phyloP scores from a whole-genome alignment of 2,797 vertebrate genomes.

The Crossoptilon crossoptilon region DNA sequence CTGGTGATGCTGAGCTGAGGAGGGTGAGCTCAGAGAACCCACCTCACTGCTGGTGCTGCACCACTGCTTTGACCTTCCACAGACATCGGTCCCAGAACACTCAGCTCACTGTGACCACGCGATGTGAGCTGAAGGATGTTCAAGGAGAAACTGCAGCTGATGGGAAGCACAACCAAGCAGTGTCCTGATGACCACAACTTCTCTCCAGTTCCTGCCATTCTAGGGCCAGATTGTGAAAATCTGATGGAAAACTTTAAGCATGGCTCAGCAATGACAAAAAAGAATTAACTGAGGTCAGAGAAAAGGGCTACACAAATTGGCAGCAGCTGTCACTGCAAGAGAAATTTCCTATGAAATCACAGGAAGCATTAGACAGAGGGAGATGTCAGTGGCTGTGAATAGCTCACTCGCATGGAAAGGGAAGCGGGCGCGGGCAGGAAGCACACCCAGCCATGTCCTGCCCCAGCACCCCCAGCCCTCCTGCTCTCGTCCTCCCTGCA shows the following conservation, averaged over 20 bases:
- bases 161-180: not conserved
- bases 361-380: slow-evolving; percentile 12
- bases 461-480: not conserved
- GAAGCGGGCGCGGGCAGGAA: not conserved
- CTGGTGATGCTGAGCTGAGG: accelerated
- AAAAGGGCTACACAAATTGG: slow-evolving; percentile 19
- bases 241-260: slow-evolving; percentile 32
- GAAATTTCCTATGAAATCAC: slow-evolving; percentile 42
- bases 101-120: not conserved
- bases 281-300: slow-evolving; percentile 15
- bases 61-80: not conserved
- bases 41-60: not conserved
- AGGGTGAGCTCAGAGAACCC: not conserved
- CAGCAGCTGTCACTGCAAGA: slow-evolving; percentile 46
- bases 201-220: not conserved
- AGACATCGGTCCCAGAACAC: not conserved
- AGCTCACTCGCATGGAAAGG: not conserved
- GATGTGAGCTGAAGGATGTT: accelerated
- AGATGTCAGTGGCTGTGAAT: not conserved
- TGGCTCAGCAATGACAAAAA: not conserved
- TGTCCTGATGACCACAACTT: not conserved
- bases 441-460: not conserved
- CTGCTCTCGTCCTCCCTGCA: too few relatives aligned
- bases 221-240: slow-evolving; percentile 7
- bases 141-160: not conserved